phyloP scores from a whole-genome alignment of 2,797 vertebrate species.

The Muscicapa striata region DNA sequence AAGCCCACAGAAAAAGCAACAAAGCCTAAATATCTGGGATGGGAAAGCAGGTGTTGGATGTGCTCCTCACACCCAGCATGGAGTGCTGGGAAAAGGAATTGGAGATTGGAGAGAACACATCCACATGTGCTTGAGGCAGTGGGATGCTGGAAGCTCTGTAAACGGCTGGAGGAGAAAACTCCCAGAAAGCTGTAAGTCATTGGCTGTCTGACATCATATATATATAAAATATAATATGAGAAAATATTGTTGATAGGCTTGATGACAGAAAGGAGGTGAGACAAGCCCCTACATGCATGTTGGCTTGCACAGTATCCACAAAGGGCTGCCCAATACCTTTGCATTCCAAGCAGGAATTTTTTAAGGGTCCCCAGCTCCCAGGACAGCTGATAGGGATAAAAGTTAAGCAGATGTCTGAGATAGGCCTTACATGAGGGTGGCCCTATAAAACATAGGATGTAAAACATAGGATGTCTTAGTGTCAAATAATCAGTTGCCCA shows the following conservation, averaged over 20 bases:
- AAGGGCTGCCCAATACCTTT: neutral
- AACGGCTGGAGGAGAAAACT: neutral
- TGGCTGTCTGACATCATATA: neutral
- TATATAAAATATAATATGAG: neutral
- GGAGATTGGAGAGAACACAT: neutral
- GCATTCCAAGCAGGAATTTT: neutral
- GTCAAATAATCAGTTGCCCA: neutral
- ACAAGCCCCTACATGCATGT: accelerated
- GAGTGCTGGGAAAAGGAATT: accelerated
- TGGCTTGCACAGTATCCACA: neutral
- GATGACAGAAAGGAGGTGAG: neutral
- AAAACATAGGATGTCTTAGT: neutral
- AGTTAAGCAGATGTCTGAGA: neutral
- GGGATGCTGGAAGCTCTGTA: neutral
- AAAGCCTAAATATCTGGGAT: neutral
- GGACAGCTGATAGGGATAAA: neutral
- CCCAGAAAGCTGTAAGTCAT: neutral
- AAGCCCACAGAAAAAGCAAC: neutral
- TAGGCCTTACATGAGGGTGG: neutral
- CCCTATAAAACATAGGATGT: neutral
- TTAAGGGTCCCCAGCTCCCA: neutral
- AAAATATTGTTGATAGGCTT: neutral
- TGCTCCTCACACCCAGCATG: neutral
- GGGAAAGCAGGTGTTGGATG: neutral
- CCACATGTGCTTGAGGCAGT: neutral